Conservation (phyloP, 2,797 vertebrate genomes). For the Darevskia nairensis region DNA sequence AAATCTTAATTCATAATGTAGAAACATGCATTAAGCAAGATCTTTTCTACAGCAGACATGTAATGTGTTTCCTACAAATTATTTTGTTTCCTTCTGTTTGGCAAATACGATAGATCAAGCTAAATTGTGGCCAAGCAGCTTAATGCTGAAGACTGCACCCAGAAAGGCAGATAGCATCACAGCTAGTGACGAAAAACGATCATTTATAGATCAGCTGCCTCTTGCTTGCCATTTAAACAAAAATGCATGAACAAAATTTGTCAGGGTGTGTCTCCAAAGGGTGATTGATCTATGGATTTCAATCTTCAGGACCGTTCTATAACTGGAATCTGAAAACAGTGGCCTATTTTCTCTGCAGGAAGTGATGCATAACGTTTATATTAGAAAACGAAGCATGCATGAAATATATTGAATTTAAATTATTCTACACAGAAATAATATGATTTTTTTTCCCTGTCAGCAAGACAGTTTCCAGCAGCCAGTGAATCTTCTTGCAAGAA, state of each 20-base stretch:
- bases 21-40: neutral
- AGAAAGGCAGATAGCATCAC: constrained; percentile 6
- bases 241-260: constrained; percentile 3
- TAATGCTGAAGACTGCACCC: neutral
- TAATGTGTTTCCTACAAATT: neutral
- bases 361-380: neutral
- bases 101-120: neutral
- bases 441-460: no score
- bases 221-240: constrained; percentile 21
- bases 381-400: no score
- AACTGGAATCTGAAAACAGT: neutral
- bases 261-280: neutral
- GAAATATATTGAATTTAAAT: no score
- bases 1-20: neutral
- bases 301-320: neutral
- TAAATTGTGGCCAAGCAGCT: neutral
- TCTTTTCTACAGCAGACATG: neutral
- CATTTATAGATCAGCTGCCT: neutral
- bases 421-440: no score
- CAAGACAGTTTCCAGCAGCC: no score
- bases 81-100: neutral
- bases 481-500: no score
- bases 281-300: constrained; percentile 13
- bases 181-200: neutral
- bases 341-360: neutral